These are phyloP conservation scores for Oncopodura yosiiana DNA, from an alignment of 1,140 invertebrate species.

Conservation along the genomic window DNA sequence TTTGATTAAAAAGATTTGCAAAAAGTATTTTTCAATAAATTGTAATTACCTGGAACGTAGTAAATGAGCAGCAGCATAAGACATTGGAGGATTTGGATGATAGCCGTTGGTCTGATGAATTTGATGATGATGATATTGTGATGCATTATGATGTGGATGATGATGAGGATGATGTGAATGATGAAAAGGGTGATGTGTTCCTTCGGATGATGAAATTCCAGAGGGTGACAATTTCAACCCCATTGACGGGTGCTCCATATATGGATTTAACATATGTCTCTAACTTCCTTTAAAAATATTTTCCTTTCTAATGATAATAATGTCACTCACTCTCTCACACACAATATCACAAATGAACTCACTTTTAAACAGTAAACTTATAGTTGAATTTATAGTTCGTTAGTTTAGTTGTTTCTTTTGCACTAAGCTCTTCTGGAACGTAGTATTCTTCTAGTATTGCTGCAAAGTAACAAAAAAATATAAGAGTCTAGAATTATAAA, in stretches of 20 bases:
- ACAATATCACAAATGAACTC: no score
- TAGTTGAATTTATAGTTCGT: no score
- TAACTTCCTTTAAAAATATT: no score
- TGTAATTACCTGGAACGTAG: constrained; percentile 31
- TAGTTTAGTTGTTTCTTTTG: no score
- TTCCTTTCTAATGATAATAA: no score
- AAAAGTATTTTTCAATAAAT: not conserved
- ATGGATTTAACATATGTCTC: constrained; percentile 35
- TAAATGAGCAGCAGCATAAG: constrained; percentile 35
- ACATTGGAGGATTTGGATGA: constrained; percentile 35
- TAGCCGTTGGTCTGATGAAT: constrained; percentile 35
- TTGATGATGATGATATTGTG: constrained; percentile 35
- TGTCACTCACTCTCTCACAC: no score
- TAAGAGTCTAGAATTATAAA: no score
- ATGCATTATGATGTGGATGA: constrained; percentile 32
- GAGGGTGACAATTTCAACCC: constrained; percentile 33
- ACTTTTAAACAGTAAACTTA: no score
- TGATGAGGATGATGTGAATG: constrained; percentile 35
- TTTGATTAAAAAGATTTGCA: no score
- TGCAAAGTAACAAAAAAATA: no score
- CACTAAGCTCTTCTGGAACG: no score
- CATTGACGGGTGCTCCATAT: constrained; percentile 35
- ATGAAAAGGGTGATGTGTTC: constrained; percentile 32
- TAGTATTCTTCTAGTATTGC: no score
- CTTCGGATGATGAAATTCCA: constrained; percentile 26